Evolutionary conservation across 2,797 vertebrate genomes (phyloP), one percentile per base, ranked within the genome.

Genomic region (Sebastes melanostomus): DNA sequence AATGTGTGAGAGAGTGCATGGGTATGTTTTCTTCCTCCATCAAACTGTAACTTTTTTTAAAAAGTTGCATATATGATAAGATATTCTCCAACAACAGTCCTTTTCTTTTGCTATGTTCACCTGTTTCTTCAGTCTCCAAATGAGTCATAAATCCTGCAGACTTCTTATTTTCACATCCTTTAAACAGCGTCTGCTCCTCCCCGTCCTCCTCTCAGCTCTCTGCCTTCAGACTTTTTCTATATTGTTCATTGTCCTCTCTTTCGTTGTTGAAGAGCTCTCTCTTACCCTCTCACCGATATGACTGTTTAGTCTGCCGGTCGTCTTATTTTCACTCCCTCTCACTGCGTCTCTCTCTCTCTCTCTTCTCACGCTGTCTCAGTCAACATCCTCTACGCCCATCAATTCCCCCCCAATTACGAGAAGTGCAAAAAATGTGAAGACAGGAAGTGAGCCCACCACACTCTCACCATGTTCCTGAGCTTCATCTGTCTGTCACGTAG

Each of bases 371-470:
- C 46, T 9, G 5, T 14, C 24, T 52, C 42, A 4, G 18, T 38
- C 66, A 8, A 67, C 77, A 18, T 29, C 46, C 14, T 50, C 58
- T 13, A 6, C 50, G 0, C 72, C 56, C 16, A 52, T 59, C 10
- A 2, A 1, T 3, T 13, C 13, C 14, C 50, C 13, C 50, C 20
- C 46, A 18, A 2, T 69, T 62, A 71, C 4, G 1, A 74, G 73
- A 88, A 81, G 7, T 74, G 42, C 5, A 20, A 22, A 82, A 80
- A 34, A 22, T 18, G 9, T 1, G 3, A 16, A 36, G 16, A 55
- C 74, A 86, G 90, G 92, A 92, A 92, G 46, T 78, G 10, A 82
- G 55, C 66, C 79, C 68, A 82, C 81, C 42, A 4, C 11, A n/a
- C 38, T 5, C 20, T 62, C 27, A 16, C 1, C 0, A 7, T 14